Percentiles rank a stretch among this genome's conserved stretches.
Conservation (phyloP, 2,888 invertebrate genomes). For the Panzeria rudis region DNA sequence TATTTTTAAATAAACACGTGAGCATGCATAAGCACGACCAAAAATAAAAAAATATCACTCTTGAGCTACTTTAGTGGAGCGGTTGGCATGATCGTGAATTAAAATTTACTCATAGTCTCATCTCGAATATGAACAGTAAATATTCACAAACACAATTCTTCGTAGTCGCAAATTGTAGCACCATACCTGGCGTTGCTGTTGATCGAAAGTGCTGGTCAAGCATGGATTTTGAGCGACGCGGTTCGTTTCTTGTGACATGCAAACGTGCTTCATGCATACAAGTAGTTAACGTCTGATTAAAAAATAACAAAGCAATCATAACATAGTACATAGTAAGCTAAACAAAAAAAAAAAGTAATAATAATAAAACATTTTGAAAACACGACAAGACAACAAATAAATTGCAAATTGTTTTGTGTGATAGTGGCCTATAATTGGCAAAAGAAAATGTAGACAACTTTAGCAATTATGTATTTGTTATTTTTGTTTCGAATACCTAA, state of each 20-base stretch:
- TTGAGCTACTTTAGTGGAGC: too few relatives aligned
- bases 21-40: too few relatives aligned
- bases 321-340: not conserved
- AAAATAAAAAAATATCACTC: too few relatives aligned
- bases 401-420: slow-evolving; percentile 66
- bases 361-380: slow-evolving; percentile 20
- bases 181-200: slow-evolving; percentile 36
- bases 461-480: slow-evolving; percentile 19
- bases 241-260: slow-evolving; percentile 66
- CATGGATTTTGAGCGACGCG: slow-evolving; percentile 61
- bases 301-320: slow-evolving; percentile 26
- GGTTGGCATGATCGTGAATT: not conserved
- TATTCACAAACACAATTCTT: not conserved
- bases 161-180: not conserved
- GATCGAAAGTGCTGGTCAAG: slow-evolving; percentile 73
- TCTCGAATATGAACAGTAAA: not conserved
- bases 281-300: slow-evolving; percentile 7
- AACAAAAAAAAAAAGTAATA: slow-evolving; percentile 1
- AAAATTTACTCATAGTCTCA: not conserved
- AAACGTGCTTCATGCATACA: slow-evolving; percentile 62
- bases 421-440: slow-evolving; percentile 69
- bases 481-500: slow-evolving; percentile 3
- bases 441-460: slow-evolving; percentile 61
- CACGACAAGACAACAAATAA: slow-evolving; percentile 53
- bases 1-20: too few relatives aligned